Evolutionary conservation across 2,113 vertebrate species (phyloP).

Genomic region (Brachypodius melanocephalos): DNA sequence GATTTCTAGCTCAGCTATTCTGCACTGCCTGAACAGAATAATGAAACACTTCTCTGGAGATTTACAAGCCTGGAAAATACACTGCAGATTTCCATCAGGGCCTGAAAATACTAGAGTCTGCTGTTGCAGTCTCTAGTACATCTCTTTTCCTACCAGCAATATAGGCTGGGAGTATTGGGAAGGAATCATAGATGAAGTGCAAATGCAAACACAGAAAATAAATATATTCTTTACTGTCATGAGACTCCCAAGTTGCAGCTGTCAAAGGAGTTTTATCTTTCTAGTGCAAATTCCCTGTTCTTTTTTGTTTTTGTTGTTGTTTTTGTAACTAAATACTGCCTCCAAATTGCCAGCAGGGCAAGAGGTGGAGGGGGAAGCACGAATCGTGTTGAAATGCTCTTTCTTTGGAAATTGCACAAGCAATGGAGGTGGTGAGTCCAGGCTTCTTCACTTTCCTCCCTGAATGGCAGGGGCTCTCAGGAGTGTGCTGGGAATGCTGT

Average conservation of each 20-base stretch:
- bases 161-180: not conserved
- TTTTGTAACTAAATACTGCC: not conserved
- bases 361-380: not conserved
- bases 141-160: not conserved
- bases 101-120: constrained; percentile 9
- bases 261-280: not conserved
- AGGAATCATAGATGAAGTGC: constrained; percentile 1
- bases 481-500: fast-evolving
- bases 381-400: not conserved
- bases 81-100: constrained; percentile 60
- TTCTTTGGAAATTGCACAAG: not conserved
- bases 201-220: not conserved
- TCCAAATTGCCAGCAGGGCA: not conserved
- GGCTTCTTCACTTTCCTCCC: not conserved
- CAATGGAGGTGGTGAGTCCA: not conserved
- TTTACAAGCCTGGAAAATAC: constrained; percentile 70
- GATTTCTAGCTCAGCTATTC: constrained; percentile 70
- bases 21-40: constrained; percentile 63
- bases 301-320: not conserved
- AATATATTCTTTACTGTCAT: not conserved
- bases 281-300: not conserved
- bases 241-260: not conserved
- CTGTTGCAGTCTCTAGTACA: not conserved
- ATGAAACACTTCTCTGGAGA: constrained; percentile 77
- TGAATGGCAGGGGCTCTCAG: not conserved